Base-by-base conservation (phyloP, 2,797 vertebrate species). In the Notolepis coatsorum region DNA sequence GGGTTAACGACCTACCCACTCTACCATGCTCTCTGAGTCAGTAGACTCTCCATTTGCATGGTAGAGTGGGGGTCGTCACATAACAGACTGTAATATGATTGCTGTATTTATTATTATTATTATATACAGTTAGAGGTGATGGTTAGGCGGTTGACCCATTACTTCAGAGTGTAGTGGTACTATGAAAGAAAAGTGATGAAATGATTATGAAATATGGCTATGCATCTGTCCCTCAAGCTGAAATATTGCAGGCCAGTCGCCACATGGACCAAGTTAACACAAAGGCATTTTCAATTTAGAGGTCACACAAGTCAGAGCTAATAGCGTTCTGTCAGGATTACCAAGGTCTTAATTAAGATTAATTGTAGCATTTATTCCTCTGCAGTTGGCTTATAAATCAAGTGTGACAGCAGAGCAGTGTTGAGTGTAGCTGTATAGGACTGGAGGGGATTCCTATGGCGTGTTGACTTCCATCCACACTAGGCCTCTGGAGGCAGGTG, bases 321-420 rank as follows among this genome's bases (percentile, higher is more conserved):
- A 83, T 71, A 72, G 66, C 70, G 75, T 61, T 84, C 73, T 62
- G 78, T 73, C 64, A 51, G 75, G 76, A 82, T 89, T 84, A 85
- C 65, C 37, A 49, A 50, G 53, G 27, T 52, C 69, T n/a, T 90
- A 88, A 91, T 89, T 84, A 77, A 84, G 86, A 89, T 87, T 80
- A 88, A 90, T 88, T 84, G 71, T 38, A 46, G 55, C 74, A 75
- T 85, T 84, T 85, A 80, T 83, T 80, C 63, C 77, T 82, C 43
- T 68, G 62, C 59, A 63, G 67, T 84, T 66, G 49, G 73, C 65
- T 70, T 68, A 82, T 88, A 85, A 89, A 89, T 91, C 82, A 87
- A 85, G 77, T 68, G 74, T 82, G 84, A 88, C 86, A 84, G 82
- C 61, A 31, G n/a, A n/a, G n/a, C 54, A 63, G 77, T 79, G 80